phyloP scores from a whole-genome alignment of 2,797 vertebrate species.

The Dicrostonyx torquatus region DNA sequence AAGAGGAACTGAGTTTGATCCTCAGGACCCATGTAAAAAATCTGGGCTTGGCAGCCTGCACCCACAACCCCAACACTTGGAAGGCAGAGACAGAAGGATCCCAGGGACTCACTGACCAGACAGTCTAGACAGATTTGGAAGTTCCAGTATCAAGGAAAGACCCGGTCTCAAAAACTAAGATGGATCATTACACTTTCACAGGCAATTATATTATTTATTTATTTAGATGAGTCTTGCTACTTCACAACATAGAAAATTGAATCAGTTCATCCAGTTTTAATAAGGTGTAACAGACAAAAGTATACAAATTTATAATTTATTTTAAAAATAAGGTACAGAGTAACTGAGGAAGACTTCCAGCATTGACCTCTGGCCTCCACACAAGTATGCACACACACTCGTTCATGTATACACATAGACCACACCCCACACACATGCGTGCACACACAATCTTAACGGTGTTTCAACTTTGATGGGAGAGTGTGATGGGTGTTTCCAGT shows the following conservation, averaged over 20 bases:
- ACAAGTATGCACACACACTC: background rate
- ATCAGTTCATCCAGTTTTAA: background rate
- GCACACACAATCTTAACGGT: background rate
- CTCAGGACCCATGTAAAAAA: background rate
- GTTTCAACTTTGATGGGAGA: slow-evolving; percentile 47
- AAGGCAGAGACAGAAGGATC: background rate
- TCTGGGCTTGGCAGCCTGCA: too few relatives aligned
- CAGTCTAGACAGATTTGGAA: background rate
- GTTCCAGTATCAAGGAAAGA: background rate
- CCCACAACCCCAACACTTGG: background rate
- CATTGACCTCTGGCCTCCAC: background rate
- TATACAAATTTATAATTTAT: background rate
- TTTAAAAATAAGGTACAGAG: background rate
- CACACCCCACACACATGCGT: background rate
- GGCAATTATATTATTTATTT: background rate
- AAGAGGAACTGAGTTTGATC: background rate
- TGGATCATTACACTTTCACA: background rate
- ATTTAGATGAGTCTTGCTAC: background rate
- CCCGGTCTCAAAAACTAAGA: background rate
- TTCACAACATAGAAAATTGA: background rate
- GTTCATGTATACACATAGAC: background rate
- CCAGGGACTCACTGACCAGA: background rate
- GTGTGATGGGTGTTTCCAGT: background rate
- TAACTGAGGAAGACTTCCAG: background rate
- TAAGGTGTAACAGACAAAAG: background rate